Percentiles rank a stretch among this genome's conserved stretches.
These are phyloP conservation scores for Oncopeltus fasciatus DNA, from an alignment of 1,140 invertebrate genomes.

Conservation along the genomic window DNA sequence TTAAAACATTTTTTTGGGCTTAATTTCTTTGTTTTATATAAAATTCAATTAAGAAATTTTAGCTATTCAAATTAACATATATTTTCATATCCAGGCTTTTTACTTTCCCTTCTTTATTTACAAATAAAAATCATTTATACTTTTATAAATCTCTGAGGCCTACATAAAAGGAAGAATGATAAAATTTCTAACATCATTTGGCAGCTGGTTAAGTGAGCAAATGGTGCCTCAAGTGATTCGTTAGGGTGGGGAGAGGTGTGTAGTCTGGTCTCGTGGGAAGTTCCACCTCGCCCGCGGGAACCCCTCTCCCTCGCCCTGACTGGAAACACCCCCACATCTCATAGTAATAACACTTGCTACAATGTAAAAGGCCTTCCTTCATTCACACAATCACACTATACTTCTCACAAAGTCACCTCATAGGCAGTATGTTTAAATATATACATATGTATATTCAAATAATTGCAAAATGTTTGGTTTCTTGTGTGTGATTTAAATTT, in stretches of 20 bases:
- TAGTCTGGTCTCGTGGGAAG: conserved; percentile 24
- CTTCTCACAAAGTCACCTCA: too few species aligned
- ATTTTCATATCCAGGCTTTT: conserved; percentile 6
- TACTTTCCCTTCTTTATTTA: conserved; percentile 1
- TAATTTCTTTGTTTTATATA: neutral
- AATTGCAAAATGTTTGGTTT: too few species aligned
- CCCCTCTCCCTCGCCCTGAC: conserved; percentile 17
- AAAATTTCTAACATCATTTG: conserved; percentile 15
- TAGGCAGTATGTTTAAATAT: too few species aligned
- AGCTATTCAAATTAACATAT: neutral
- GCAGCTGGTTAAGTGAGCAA: conserved; percentile 20
- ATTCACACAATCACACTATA: too few species aligned
- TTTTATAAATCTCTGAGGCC: conserved; percentile 13
- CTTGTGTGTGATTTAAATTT: too few species aligned
- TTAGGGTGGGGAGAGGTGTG: conserved; percentile 17
- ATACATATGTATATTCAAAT: too few species aligned
- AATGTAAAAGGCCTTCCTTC: neutral
- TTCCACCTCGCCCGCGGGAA: conserved; percentile 25
- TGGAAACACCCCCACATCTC: conserved; percentile 15
- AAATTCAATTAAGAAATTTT: neutral
- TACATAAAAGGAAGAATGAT: conserved; percentile 19
- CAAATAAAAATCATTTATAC: conserved; percentile 6
- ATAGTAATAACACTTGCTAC: neutral
- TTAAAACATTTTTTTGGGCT: too few species aligned
- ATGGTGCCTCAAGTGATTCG: conserved; percentile 4